Conservation (phyloP, 2,113 vertebrate genomes). For the Progne subis region DNA sequence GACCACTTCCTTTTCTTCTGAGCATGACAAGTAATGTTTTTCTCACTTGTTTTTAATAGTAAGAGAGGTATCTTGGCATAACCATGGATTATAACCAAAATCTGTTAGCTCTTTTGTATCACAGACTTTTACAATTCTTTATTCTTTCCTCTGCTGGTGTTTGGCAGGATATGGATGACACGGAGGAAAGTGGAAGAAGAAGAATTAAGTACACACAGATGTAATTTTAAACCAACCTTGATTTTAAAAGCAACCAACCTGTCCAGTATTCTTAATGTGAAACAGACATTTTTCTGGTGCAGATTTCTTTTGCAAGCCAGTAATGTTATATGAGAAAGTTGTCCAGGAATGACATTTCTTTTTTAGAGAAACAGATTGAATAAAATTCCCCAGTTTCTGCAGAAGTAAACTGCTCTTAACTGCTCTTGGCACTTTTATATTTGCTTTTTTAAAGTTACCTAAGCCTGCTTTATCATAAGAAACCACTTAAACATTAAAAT, state of each 20-base stretch:
- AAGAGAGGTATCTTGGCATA: background rate
- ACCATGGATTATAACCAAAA: background rate
- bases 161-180: background rate
- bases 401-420: background rate
- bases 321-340: background rate
- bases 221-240: background rate
- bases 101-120: background rate
- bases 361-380: background rate
- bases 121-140: background rate
- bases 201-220: background rate
- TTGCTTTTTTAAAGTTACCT: background rate
- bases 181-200: background rate
- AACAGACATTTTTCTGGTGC: background rate
- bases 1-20: background rate
- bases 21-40: background rate
- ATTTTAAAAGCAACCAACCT: background rate
- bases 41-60: background rate
- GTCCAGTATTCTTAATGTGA: background rate
- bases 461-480: background rate
- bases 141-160: background rate
- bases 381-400: background rate
- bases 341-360: background rate
- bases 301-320: background rate
- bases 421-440: background rate
- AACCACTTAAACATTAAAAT: background rate